Conservation (phyloP, 2,113 vertebrate species). For the Tragelaphus strepsiceros region DNA sequence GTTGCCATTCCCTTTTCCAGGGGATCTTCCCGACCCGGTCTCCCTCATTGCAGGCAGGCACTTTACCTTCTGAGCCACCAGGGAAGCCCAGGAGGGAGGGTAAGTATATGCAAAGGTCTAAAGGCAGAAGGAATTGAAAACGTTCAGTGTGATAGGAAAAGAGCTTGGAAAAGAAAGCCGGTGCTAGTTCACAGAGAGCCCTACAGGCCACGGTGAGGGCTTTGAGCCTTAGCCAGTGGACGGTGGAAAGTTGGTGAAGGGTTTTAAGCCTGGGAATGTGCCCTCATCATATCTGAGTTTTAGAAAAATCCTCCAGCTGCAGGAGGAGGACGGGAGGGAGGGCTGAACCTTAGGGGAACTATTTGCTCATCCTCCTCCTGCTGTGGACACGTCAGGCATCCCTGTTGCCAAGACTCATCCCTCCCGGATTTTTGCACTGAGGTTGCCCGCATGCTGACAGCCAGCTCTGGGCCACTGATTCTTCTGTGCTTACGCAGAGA, state of each 20-base stretch:
- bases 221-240: not conserved
- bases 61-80: not conserved
- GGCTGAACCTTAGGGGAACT: not conserved
- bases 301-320: not conserved
- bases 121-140: not conserved
- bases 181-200: not conserved
- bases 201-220: rapidly evolving
- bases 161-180: not conserved
- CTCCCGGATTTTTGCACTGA: not conserved
- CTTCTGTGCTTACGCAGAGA: not conserved
- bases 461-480: not conserved
- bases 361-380: not conserved
- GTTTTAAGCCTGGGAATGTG: not conserved
- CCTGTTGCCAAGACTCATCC: not conserved
- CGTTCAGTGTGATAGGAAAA: not conserved
- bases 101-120: not conserved
- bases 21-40: not conserved
- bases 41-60: not conserved
- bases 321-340: not conserved
- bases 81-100: not conserved
- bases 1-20: not conserved
- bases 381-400: not conserved
- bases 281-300: not conserved
- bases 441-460: not conserved
- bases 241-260: not conserved